Evolutionary conservation across 2,113 vertebrate species (phyloP).

Genomic region (Setophaga coronata): DNA sequence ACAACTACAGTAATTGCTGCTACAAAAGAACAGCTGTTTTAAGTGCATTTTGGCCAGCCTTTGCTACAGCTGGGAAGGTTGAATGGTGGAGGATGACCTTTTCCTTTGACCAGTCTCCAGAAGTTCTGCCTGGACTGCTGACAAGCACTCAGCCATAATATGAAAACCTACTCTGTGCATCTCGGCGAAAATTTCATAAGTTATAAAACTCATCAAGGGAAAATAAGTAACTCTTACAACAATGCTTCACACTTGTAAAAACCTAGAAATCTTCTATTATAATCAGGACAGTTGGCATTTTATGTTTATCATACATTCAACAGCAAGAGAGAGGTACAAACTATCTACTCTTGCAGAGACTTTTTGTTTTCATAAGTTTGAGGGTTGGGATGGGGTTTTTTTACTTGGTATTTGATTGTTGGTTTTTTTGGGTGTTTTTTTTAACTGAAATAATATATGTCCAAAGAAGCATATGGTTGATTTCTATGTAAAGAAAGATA

Average conservation of each 20-base stretch:
- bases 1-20: background rate
- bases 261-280: background rate
- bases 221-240: background rate
- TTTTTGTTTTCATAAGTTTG: background rate
- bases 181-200: background rate
- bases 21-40: background rate
- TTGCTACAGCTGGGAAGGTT: background rate
- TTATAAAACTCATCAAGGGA: background rate
- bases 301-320: background rate
- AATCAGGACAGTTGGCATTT: background rate
- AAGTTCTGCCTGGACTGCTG: background rate
- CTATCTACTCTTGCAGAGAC: background rate
- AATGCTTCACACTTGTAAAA: background rate
- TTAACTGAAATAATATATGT: background rate
- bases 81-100: background rate
- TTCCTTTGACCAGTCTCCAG: background rate
- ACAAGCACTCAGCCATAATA: background rate
- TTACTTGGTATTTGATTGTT: background rate
- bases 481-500: background rate
- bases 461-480: background rate
- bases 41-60: background rate
- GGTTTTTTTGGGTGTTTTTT: background rate
- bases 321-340: background rate
- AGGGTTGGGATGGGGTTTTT: accelerated
- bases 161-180: background rate